Percentiles rank a stretch among this genome's conserved stretches.
These are phyloP conservation scores for Antrozous pallidus DNA, from an alignment of 2,797 vertebrate genomes.

Conservation along the genomic window DNA sequence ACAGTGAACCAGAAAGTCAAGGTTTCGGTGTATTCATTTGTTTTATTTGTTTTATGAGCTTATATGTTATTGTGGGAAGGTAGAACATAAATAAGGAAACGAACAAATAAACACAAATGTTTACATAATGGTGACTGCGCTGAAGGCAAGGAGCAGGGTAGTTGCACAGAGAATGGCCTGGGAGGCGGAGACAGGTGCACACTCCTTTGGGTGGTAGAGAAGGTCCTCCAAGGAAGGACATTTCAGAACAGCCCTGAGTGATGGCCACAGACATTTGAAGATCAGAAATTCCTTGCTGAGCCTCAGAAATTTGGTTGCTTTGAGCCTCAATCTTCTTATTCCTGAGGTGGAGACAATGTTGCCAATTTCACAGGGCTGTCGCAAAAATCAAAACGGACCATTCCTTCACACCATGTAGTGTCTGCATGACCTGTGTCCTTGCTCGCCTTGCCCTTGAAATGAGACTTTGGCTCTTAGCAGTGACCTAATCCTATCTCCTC, in stretches of 20 bases:
- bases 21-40: background rate
- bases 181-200: background rate
- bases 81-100: background rate
- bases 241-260: background rate
- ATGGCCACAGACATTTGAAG: background rate
- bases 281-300: background rate
- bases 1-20: background rate
- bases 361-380: background rate
- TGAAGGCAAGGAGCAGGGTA: background rate
- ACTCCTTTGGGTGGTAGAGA: background rate
- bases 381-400: background rate
- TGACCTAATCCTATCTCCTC: background rate
- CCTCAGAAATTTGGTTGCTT: background rate
- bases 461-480: background rate
- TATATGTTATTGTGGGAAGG: background rate
- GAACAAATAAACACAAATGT: background rate
- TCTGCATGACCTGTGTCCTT: background rate
- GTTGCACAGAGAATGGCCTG: background rate
- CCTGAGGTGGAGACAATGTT: background rate
- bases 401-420: background rate
- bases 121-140: background rate
- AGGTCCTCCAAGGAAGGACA: no score
- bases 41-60: background rate
- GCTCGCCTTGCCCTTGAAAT: background rate
- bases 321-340: background rate